phyloP scores from a whole-genome alignment of 2,113 vertebrate species.

The cattle (Bos taurus) region DNA sequence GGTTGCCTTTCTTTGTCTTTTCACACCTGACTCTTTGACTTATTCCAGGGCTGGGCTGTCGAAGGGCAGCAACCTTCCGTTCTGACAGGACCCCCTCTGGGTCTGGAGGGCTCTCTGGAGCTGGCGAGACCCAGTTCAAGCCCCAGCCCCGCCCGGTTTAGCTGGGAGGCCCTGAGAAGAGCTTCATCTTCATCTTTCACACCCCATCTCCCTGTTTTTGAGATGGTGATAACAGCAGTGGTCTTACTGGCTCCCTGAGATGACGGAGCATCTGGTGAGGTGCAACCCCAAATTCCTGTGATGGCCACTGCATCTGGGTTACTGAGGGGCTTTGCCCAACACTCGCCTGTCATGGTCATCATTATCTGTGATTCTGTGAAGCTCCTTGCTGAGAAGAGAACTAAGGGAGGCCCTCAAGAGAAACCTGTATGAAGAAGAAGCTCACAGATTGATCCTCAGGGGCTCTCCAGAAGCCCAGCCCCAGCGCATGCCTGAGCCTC shows the following conservation, averaged over 20 bases:
- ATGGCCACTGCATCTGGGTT: rapidly evolving
- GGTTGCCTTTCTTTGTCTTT: neutral
- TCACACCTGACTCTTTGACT: neutral
- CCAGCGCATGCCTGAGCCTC: rapidly evolving
- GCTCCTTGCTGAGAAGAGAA: neutral
- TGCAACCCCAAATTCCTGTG: neutral
- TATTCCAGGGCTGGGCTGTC: neutral
- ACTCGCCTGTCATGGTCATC: rapidly evolving
- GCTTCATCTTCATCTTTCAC: neutral
- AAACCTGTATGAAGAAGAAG: neutral
- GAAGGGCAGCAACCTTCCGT: neutral
- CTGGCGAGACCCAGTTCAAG: neutral
- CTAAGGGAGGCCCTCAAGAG: neutral
- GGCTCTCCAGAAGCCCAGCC: neutral
- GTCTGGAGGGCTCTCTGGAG: neutral
- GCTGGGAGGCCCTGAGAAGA: neutral
- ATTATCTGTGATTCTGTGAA: neutral
- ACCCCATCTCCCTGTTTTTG: neutral
- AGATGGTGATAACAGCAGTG: rapidly evolving
- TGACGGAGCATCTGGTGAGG: neutral
- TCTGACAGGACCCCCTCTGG: neutral
- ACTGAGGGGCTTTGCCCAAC: neutral
- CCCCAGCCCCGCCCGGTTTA: too few species aligned
- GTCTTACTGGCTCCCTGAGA: neutral
- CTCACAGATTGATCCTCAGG: neutral